phyloP scores from a whole-genome alignment of 2,113 vertebrate species.

The Ellobius talpinus region DNA sequence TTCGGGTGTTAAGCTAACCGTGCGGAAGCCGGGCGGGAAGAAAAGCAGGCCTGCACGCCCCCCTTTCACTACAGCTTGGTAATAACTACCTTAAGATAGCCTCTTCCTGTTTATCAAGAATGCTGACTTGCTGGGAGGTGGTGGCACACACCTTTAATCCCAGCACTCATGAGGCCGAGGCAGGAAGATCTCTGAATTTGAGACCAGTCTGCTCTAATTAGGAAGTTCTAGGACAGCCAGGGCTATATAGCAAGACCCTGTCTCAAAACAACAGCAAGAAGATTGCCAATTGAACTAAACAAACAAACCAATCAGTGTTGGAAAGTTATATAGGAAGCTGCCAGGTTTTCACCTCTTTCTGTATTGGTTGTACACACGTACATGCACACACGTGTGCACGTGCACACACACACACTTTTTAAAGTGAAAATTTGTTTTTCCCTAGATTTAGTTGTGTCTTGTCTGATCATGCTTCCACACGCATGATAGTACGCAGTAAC shows the following conservation, averaged over 20 bases:
- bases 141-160: not conserved
- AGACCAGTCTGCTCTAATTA: not conserved
- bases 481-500: not conserved
- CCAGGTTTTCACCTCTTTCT: not conserved
- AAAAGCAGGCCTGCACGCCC: no score
- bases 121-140: not conserved
- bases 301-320: constrained; percentile 3
- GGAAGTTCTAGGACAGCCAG: not conserved
- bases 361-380: not conserved
- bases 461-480: not conserved
- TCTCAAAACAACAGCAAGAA: not conserved
- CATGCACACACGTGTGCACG: not conserved
- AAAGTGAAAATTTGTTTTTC: constrained; percentile 1
- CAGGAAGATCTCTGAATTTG: not conserved
- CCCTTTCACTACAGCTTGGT: no score
- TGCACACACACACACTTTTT: not conserved
- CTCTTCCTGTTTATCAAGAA: not conserved
- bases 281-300: not conserved
- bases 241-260: not conserved
- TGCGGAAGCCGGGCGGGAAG: no score
- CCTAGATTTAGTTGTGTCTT: not conserved
- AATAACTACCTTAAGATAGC: constrained; percentile 13
- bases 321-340: constrained; percentile 38
- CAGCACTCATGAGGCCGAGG: not conserved
- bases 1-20: no score